Evolutionary conservation across 2,113 vertebrate species (phyloP), one percentile per base, ranked within the genome.

Genomic region (Bujurquina vittata): DNA sequence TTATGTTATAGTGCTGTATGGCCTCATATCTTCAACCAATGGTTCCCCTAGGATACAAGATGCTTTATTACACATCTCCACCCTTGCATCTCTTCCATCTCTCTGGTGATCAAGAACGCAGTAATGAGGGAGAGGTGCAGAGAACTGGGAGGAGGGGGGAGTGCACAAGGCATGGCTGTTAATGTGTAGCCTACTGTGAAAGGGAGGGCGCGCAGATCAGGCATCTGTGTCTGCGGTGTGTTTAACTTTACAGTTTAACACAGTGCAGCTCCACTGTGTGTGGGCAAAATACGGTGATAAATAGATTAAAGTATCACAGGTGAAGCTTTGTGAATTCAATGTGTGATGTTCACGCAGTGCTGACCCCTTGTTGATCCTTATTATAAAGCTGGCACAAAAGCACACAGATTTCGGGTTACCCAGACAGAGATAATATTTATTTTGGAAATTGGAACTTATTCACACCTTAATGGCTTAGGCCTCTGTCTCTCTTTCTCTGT

Each of bases 351-450:
- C 91, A 89, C 75, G 49, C 86, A 54, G 87, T 37, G 46, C 56
- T 90, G 88, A 93, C 93, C 89, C 69, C 84, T 84, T 89, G 86
- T 91, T 93, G 91, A 93, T 88, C 87, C 89, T 94, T 89, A 94
- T 95, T 94, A 93, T 88, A 83, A 95, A 91, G 91, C 88, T 75
- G 82, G 84, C 80, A 80, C 84, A 89, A 93, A 91, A 85, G 81
- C 89, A 91, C 81, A 88, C 89, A 92, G 84, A 93, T 94, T 95
- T 90, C 43, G 57, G 80, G 87, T 86, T 91, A 89, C 90, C 90
- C 93, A 94, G 91, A 93, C 92, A 90, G 87, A 94, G 90, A 95
- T 94, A 94, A 95, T 95, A 95, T 96, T 96, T 96, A 93, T 93
- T 95, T 95, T 93, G 86, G 84, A 92, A 94, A 96, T 94, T 96